Conservation (phyloP, 2,113 vertebrate species). For the Bagarius yarrelli region DNA sequence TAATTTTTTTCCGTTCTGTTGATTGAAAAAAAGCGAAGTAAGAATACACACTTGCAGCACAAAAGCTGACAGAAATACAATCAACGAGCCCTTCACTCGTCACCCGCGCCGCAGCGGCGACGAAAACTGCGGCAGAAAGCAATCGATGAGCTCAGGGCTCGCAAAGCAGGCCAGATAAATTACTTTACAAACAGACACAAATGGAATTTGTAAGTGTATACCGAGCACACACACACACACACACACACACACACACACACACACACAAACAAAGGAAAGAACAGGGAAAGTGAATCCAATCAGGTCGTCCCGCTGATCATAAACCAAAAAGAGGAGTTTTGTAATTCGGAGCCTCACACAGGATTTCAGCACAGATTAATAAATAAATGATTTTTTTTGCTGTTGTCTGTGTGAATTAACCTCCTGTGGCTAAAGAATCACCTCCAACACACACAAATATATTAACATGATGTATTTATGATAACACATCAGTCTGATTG, state of each 20-base stretch:
- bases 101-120: constrained; percentile 29
- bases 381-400: constrained; percentile 13
- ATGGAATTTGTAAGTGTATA: constrained; percentile 48
- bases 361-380: constrained; percentile 17
- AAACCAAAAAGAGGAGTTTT: constrained; percentile 27
- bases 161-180: constrained; percentile 57
- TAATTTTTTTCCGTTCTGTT: neutral
- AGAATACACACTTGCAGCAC: constrained; percentile 8
- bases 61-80: constrained; percentile 28
- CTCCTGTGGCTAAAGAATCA: constrained; percentile 2
- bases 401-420: neutral
- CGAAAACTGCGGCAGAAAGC: constrained; percentile 58
- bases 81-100: constrained; percentile 20
- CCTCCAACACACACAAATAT: neutral
- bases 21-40: neutral
- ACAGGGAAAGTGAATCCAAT: constrained; percentile 36
- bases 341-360: neutral
- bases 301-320: constrained; percentile 33
- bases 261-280: constrained; percentile 15
- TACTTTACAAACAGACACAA: constrained; percentile 52
- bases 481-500: neutral
- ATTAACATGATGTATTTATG: neutral
- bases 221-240: constrained; percentile 1
- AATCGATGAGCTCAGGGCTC: constrained; percentile 50
- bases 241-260: constrained; percentile 16